Conservation (phyloP, 2,113 vertebrate species). For the Microtus pennsylvanicus region DNA sequence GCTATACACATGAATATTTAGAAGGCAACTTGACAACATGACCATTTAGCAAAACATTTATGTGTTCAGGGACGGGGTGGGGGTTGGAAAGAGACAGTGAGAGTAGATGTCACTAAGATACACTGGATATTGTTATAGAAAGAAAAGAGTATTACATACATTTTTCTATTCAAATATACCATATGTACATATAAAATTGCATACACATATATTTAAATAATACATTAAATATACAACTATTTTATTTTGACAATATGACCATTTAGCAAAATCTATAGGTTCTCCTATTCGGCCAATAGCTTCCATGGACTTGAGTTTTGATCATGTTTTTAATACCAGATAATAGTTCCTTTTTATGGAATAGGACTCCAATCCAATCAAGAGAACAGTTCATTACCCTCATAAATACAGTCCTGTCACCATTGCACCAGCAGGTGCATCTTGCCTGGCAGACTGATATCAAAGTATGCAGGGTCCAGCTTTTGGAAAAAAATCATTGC, state of each 20-base stretch:
- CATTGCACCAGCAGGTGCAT: neutral
- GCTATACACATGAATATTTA: neutral
- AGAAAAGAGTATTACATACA: neutral
- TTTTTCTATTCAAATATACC: neutral
- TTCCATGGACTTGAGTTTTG: neutral
- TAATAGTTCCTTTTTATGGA: neutral
- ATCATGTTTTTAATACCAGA: neutral
- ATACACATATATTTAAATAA: neutral
- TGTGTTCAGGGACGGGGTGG: neutral
- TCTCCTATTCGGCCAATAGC: no score
- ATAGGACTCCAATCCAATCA: neutral
- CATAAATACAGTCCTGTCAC: neutral
- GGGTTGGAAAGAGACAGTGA: neutral
- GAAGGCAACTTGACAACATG: neutral
- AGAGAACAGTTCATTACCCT: neutral
- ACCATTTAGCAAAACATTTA: neutral
- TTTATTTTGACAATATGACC: neutral
- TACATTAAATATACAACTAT: neutral
- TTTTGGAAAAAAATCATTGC: neutral
- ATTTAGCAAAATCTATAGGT: neutral
- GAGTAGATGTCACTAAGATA: neutral
- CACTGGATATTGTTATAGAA: neutral
- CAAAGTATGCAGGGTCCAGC: neutral
- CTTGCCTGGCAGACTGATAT: neutral
- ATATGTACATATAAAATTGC: neutral